Conservation (phyloP, 2,888 invertebrate species). For the Kryphioiulus occultus region DNA sequence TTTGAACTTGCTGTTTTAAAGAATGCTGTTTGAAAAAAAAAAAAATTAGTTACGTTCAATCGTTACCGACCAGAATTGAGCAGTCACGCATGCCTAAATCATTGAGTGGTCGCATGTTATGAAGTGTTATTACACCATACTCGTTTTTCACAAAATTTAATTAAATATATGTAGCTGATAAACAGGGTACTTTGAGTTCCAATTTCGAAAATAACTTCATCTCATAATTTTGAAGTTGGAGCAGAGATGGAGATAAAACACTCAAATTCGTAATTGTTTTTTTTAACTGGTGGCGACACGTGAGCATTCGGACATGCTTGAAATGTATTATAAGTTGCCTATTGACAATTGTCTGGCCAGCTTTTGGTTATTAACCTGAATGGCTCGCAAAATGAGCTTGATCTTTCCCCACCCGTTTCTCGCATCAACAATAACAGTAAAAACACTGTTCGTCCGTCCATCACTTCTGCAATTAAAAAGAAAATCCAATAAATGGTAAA, state of each 20-base stretch:
- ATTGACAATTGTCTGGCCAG: neutral
- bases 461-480: constrained; percentile 20
- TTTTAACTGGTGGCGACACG: no score
- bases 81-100: no score
- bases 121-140: no score
- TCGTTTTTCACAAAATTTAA: no score
- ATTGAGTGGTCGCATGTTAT: no score
- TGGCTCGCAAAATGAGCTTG: constrained; percentile 48
- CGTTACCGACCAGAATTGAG: neutral
- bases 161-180: no score
- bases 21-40: constrained; percentile 40
- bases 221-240: neutral
- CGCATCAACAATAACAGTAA: constrained; percentile 48
- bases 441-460: neutral
- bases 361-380: constrained; percentile 41
- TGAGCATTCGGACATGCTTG: no score
- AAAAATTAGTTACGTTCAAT: neutral
- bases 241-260: no score
- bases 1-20: constrained; percentile 29
- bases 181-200: neutral
- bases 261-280: no score
- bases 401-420: constrained; percentile 46
- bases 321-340: neutral
- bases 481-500: neutral
- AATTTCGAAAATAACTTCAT: neutral